Evolutionary conservation across 1,140 invertebrate species (phyloP), one percentile per base, ranked within the genome.

Genomic region (Brachionus koreanus): DNA sequence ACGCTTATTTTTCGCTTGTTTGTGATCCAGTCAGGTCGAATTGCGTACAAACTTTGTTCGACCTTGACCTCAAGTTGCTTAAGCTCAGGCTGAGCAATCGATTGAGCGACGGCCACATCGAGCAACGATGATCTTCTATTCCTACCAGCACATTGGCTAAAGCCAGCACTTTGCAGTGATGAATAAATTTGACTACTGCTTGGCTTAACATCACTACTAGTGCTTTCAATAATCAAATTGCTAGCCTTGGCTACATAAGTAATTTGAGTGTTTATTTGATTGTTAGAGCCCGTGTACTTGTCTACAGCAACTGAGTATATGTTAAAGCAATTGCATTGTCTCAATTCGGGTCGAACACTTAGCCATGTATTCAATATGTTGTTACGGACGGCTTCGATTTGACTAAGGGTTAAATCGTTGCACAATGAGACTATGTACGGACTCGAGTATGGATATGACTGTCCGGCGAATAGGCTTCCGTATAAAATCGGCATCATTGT

Each of bases 291-390:
- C 5, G 33, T 79, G 29, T 79, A 79, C 35, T 65, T 79, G 39
- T 79, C 76, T 6, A 65, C 49, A 9, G 49, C 35, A 23, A 79
- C 76, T 23, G 57, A 37, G 61, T 42, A 39, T 10, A 79, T 43
- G 7, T 57, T 37, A 65, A 79, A 79, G n/a, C 76, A 79, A 43
- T 79, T 79, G 39, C 76, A 79, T 42, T 79, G 49, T 39, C 49
- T 42, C 9, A 79, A 49, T 37, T 79, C 76, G 4, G 49, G 76
- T 1, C 76, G 19, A 12, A 65, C 49, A 3, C 13, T 33, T 9
- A 79, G 25, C 76, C 76, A 79, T 1, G 39, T 19, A n/a, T 37
- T 57, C 2, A 37, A 10, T 23, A 79, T 35, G 37, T 25, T 39
- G 12, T 19, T n/a, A 9, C 76, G 19, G 6, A 79, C 39, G 3